Conservation (phyloP, 2,113 vertebrate species). For the Vicugna pacos region DNA sequence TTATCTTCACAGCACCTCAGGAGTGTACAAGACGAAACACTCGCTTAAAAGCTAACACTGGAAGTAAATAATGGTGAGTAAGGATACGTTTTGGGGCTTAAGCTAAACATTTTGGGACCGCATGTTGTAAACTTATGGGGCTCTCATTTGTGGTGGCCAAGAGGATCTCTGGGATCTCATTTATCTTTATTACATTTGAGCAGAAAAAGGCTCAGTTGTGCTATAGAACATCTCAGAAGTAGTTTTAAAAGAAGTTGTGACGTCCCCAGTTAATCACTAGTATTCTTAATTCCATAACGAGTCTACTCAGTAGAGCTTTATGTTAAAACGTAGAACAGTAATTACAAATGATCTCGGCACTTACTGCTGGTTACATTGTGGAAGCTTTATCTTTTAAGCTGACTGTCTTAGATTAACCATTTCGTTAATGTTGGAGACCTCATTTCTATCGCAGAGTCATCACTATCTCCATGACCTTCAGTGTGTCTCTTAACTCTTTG, state of each 20-base stretch:
- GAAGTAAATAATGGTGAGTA: neutral
- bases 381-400: neutral
- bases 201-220: neutral
- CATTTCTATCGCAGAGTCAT: neutral
- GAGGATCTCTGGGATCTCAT: neutral
- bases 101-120: slow-evolving; percentile 8
- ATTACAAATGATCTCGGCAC: neutral
- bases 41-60: neutral
- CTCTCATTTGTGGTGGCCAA: slow-evolving; percentile 27
- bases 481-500: neutral
- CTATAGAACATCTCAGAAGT: neutral
- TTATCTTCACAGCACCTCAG: neutral
- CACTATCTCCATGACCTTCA: neutral
- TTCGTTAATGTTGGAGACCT: neutral
- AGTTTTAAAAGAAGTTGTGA: neutral
- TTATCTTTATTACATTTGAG: neutral
- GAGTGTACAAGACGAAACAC: neutral
- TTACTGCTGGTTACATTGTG: neutral
- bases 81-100: neutral
- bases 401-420: neutral
- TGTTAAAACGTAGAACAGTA: neutral
- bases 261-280: neutral
- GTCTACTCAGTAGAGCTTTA: neutral
- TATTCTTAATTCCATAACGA: neutral
- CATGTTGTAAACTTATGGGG: neutral